Base-by-base conservation (phyloP, 2,797 vertebrate species). In the Myotis myotis region DNA sequence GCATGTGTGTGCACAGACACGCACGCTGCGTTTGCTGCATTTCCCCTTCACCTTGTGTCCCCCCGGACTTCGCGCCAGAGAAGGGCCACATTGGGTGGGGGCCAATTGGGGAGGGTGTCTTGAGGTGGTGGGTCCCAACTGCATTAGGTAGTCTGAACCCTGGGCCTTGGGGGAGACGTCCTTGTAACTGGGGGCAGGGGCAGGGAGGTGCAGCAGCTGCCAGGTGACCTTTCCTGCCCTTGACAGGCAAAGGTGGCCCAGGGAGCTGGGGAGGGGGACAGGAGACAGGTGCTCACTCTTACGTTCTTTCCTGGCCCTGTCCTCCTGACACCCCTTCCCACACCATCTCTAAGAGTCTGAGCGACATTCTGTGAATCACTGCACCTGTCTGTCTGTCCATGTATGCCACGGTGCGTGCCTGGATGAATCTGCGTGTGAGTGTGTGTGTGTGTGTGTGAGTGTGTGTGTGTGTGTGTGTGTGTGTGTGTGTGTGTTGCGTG, bases 211-310 rank as follows among this genome's bases (percentile, higher is more conserved):
- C 23, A 19, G 88, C 33, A 68, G 68, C 30, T 38, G 38, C 51
- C 71, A 72, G 30, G 94, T 94, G 96, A 97, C 96, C 96, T 97
- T 96, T 96, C 47, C 81, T 96, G 95, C 96, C 96, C 97, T 97
- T 97, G 95, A 85, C 91, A 88, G 80, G 49, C 74, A 95, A 87
- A 95, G 80, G 82, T 92, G 68, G 87, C 66, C 72, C 74, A 84
- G 66, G 20, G 80, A 82, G 62, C 87, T 72, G 64, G 51, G 74
- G 76, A 5, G 66, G 36, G 79, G 70, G 74, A 75, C 49, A 55
- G 87, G 84, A 96, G 64, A 85, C 53, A 23, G 62, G 76, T 16
- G 47, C 20, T 93, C 20, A 23, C 47, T 16, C 82, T 94, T 41
- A 19, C n/a, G 6, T 80, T 49, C 60, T 20, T 79, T 36, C n/a